Evolutionary conservation across 2,888 invertebrate species (phyloP).

Genomic region (Acleris literana): DNA sequence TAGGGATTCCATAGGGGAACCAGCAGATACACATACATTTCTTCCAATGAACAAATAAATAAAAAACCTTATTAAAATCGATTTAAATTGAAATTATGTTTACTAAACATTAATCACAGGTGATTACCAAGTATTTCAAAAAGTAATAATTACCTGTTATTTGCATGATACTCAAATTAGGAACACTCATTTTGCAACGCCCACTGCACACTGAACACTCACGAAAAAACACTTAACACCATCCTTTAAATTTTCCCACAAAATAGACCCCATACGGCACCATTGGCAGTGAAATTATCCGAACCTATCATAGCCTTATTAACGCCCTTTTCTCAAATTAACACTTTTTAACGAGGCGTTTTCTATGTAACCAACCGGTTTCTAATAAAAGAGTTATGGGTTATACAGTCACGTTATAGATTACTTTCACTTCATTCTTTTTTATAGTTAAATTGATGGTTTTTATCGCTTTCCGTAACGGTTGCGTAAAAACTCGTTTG

Average conservation of each 20-base stretch:
- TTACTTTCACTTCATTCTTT: constrained; percentile 37
- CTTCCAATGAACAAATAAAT: too few relatives aligned
- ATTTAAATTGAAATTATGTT: too few relatives aligned
- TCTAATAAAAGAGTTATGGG: constrained; percentile 40
- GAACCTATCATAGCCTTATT: constrained; percentile 58
- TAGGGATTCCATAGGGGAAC: too few relatives aligned
- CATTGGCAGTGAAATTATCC: too few relatives aligned
- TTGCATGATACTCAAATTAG: constrained; percentile 76
- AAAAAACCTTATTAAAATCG: too few relatives aligned
- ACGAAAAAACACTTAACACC: constrained; percentile 47
- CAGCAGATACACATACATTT: too few relatives aligned
- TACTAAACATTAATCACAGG: too few relatives aligned
- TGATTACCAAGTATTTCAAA: not conserved
- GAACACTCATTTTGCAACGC: constrained; percentile 72
- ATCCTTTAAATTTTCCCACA: too few relatives aligned
- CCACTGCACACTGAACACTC: constrained; percentile 39
- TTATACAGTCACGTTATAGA: constrained; percentile 35
- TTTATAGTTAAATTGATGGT: constrained; percentile 36
- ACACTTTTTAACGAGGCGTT: constrained; percentile 51
- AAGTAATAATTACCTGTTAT: constrained; percentile 64
- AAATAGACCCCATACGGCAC: too few relatives aligned
- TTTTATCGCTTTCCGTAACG: constrained; percentile 21
- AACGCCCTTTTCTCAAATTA: constrained; percentile 64
- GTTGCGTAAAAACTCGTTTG: constrained; percentile 31
- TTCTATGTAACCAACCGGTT: constrained; percentile 43